phyloP scores from a whole-genome alignment of 2,797 vertebrate genomes.

The Onychomys torridus region DNA sequence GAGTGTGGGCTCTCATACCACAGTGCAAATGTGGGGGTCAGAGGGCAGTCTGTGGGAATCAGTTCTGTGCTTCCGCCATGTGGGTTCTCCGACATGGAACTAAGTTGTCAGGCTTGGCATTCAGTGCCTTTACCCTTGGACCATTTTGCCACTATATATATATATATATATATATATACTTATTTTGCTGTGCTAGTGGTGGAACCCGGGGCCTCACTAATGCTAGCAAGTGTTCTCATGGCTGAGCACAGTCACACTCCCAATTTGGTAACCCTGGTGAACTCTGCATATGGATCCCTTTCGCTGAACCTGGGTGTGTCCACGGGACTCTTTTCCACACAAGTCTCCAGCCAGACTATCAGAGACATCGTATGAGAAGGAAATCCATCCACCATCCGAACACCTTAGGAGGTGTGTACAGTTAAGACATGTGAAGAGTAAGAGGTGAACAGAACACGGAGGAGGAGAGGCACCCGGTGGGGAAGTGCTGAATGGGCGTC shows the following conservation, averaged over 20 bases:
- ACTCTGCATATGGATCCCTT: slow-evolving; percentile 19
- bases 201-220: neutral
- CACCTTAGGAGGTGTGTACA: neutral
- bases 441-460: neutral
- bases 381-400: neutral
- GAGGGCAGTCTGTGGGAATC: neutral
- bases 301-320: neutral
- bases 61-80: neutral
- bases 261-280: neutral
- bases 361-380: neutral
- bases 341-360: neutral
- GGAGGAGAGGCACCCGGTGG: neutral
- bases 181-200: neutral
- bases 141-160: neutral
- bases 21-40: neutral
- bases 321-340: neutral
- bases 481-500: neutral
- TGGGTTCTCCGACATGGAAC: neutral
- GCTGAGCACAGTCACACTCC: neutral
- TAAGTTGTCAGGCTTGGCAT: neutral
- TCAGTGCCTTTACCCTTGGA: neutral
- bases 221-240: neutral
- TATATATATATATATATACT: neutral
- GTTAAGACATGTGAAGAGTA: neutral
- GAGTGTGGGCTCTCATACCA: neutral